Evolutionary conservation across 2,888 invertebrate genomes (phyloP), one percentile per base, ranked within the genome.

Genomic region (Orchesella flavescens): DNA sequence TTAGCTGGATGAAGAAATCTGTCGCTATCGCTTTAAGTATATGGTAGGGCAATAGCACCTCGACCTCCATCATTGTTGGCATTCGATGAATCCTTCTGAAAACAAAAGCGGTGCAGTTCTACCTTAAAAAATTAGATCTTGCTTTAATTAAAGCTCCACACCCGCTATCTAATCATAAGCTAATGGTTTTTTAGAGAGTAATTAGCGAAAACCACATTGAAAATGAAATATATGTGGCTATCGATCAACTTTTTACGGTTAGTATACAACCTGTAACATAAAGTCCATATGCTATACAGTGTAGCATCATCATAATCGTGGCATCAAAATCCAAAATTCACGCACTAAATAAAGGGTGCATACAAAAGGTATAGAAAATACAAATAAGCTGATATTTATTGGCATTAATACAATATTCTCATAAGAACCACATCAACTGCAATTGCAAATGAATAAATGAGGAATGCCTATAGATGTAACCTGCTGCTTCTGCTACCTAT

Each of bases 201-300:
- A 61, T 61, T 61, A 57, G 19, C 4, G 19, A 19, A 61, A 61
- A 24, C 12, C n/a, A 61, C 44, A 44, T 44, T 19, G 13, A 19
- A 9, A 19, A 66, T 17, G 15, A 63, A 12, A 24, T 63, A 23
- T 12, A 19, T 44, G 19, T 17, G 66, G 34, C 34, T 4, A 34
- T 34, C 34, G 34, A 34, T 34, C 34, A 34, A 34, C 3, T 34
- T 15, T 66, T 66, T 66, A 43, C 66, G 43, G 34, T 66, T 66
- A 66, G 19, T 44, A 21, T 66, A 66, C 12, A 44, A 44, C 66
- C 66, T 66, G 66, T 66, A 66, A 66, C 66, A 66, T 66, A 66
- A 66, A 43, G 3, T 5, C 49, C n/a, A 49, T 49, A n/a, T 15
- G 3, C 15, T 49, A 3, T 10, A 1, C 49, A 15, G 49, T 49